Conservation (phyloP, 2,797 vertebrate species). For the Pangasius djambal region DNA sequence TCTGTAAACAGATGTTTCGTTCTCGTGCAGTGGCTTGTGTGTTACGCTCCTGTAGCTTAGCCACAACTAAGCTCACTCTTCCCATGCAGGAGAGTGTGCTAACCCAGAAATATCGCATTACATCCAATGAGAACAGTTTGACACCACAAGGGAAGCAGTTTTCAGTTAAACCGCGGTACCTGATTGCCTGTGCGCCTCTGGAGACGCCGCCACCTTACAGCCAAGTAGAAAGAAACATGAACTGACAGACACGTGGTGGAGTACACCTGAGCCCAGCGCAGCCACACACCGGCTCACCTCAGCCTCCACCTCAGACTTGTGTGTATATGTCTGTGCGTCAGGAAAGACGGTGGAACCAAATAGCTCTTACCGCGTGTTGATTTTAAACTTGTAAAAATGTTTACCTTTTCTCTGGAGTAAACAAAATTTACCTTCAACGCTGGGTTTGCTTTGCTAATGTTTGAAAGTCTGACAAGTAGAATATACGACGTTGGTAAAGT, state of each 20-base stretch:
- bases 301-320: conserved; percentile 46
- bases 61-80: conserved; percentile 61
- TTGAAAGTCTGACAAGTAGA: conserved; percentile 81
- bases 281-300: conserved; percentile 61
- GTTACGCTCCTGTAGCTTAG: conserved; percentile 15
- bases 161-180: conserved; percentile 70
- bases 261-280: conserved; percentile 68
- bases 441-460: conserved; percentile 77
- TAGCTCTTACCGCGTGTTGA: conserved; percentile 58
- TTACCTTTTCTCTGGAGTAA: conserved; percentile 71
- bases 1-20: conserved; percentile 66
- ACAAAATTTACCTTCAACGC: conserved; percentile 73
- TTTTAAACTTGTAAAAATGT: conserved; percentile 66
- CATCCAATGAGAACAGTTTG: conserved; percentile 59
- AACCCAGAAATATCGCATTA: conserved; percentile 66
- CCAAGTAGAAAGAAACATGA: conserved; percentile 23
- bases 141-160: conserved; percentile 69
- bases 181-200: conserved; percentile 59
- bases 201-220: conserved; percentile 16
- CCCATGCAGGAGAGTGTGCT: conserved; percentile 63
- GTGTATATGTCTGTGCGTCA: conserved; percentile 57
- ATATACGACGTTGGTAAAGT: conserved; percentile 75
- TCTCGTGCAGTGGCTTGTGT: conserved; percentile 39
- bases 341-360: not conserved
- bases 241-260: conserved; percentile 43